Evolutionary conservation across 2,113 vertebrate genomes (phyloP).

Genomic region (Lethenteron camtschaticum): DNA sequence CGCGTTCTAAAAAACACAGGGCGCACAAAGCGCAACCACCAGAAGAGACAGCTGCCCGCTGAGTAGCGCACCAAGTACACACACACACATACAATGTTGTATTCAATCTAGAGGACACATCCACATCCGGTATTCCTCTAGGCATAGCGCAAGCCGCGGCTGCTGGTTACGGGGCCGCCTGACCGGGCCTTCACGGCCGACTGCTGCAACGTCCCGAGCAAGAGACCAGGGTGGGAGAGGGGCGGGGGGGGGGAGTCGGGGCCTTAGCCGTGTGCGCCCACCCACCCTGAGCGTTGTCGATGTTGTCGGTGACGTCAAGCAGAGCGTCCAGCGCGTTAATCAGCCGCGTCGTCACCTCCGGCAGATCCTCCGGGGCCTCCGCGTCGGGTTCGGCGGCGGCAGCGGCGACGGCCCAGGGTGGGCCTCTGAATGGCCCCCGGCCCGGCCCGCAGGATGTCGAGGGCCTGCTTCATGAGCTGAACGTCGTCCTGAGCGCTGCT

Average conservation of each 20-base stretch:
- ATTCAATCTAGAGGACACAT: no score
- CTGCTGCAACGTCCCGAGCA: no score
- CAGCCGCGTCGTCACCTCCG: background rate
- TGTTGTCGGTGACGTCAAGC: conserved; percentile 55
- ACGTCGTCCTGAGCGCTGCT: conserved; percentile 49
- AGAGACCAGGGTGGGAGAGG: no score
- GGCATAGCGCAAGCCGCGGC: no score
- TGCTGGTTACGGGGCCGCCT: background rate
- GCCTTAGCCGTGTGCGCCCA: background rate
- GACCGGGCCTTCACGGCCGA: background rate
- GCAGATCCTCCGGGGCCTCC: background rate
- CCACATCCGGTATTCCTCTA: no score
- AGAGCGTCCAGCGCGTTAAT: conserved; percentile 35
- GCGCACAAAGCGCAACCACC: no score
- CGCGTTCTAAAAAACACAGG: no score
- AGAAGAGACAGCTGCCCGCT: no score
- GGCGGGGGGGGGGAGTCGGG: no score
- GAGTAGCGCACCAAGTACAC: no score
- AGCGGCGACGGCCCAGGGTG: background rate
- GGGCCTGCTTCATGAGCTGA: conserved; percentile 50
- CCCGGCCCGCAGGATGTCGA: conserved; percentile 20
- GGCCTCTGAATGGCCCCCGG: background rate
- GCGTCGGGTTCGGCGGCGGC: no score
- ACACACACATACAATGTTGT: no score
- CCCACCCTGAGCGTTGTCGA: conserved; percentile 63